phyloP scores from a whole-genome alignment of 2,113 vertebrate genomes.

The Dasypus novemcinctus region DNA sequence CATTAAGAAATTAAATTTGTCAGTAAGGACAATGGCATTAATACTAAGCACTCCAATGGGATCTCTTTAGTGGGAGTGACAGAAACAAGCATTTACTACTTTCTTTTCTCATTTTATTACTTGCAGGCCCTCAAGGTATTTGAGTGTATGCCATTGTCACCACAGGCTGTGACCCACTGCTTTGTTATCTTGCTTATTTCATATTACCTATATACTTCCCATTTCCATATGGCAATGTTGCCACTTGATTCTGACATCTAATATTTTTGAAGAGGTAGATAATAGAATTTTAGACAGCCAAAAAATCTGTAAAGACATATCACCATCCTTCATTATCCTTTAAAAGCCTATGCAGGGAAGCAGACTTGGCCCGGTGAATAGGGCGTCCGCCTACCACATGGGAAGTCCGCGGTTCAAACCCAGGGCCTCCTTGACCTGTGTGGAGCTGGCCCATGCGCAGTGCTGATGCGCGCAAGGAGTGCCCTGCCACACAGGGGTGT shows the following conservation, averaged over 20 bases:
- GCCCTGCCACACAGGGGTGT: no score
- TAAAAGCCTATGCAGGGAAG: neutral
- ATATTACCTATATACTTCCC: neutral
- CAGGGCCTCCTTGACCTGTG: no score
- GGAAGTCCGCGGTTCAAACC: no score
- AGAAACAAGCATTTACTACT: neutral
- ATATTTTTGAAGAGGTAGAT: constrained; percentile 2
- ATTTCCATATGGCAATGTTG: neutral
- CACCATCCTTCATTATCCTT: neutral
- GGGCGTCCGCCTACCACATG: no score
- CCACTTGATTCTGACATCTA: neutral
- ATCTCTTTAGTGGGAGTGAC: neutral
- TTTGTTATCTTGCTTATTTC: neutral
- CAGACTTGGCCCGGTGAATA: no score
- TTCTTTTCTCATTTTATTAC: constrained; percentile 2
- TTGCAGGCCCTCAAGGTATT: neutral
- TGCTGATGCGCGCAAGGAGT: no score
- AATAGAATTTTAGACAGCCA: constrained; percentile 2
- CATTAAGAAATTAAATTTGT: constrained; percentile 25
- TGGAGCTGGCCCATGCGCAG: no score
- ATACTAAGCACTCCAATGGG: neutral
- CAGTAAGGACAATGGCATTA: neutral
- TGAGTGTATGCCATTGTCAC: neutral
- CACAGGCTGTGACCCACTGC: neutral
- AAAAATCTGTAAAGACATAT: neutral